Percentiles rank a stretch among this genome's conserved stretches.
These are phyloP conservation scores for Bombus impatiens DNA, from an alignment of 1,140 invertebrate genomes.

Conservation along the genomic window DNA sequence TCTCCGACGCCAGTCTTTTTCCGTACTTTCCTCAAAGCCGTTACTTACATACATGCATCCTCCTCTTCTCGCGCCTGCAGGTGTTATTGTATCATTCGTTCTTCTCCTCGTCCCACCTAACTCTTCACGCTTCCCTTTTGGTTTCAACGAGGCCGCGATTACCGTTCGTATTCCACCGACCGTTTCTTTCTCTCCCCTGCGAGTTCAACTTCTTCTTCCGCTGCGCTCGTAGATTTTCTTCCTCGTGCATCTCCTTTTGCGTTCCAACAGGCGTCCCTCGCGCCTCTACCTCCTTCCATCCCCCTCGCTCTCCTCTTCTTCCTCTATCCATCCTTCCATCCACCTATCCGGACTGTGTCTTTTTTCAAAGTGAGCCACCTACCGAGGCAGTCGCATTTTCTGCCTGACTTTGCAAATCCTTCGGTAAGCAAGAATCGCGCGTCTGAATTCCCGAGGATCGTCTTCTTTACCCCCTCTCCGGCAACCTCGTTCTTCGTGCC, in stretches of 20 bases:
- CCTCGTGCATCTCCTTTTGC: constrained; percentile 40
- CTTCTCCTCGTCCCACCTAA: not conserved
- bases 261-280: constrained; percentile 16
- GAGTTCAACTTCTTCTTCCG: constrained; percentile 7
- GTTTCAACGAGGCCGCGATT: constrained; percentile 10
- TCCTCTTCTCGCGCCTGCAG: constrained; percentile 7
- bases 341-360: constrained; percentile 38
- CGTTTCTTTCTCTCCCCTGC: not conserved
- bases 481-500: constrained; percentile 1
- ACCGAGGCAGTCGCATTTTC: constrained; percentile 38
- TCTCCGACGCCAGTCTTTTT: not conserved
- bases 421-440: constrained; percentile 53
- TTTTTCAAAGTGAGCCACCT: constrained; percentile 48
- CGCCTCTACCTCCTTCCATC: not conserved
- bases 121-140: not conserved
- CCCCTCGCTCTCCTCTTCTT: no score
- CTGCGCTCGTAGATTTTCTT: constrained; percentile 25
- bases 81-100: constrained; percentile 21
- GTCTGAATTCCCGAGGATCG: constrained; percentile 34
- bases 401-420: constrained; percentile 55
- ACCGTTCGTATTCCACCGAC: constrained; percentile 34
- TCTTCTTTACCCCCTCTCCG: constrained; percentile 16
- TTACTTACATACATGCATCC: no score
- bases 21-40: not conserved
- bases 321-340: not conserved